Evolutionary conservation across 2,113 vertebrate species (phyloP).

Genomic region (Pseudorhombus dupliciocellatus): DNA sequence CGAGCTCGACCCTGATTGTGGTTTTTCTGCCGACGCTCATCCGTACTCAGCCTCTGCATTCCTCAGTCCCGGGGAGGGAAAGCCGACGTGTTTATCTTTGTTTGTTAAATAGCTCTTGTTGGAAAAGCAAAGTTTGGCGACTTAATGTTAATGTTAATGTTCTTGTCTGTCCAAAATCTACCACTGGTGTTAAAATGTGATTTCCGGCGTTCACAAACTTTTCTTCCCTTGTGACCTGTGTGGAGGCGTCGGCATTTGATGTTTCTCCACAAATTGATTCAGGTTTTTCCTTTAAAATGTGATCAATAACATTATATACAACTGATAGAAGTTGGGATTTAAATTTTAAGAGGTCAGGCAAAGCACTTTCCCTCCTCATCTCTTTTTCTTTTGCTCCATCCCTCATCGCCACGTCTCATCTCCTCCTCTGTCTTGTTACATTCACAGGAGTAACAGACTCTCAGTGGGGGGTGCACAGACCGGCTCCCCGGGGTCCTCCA

Average conservation of each 20-base stretch:
- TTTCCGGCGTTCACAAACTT: too few relatives aligned
- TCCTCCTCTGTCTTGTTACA: neutral
- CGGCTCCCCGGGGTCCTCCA: constrained; percentile 63
- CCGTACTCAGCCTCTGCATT: constrained; percentile 36
- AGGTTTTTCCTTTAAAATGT: too few relatives aligned
- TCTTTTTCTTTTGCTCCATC: neutral
- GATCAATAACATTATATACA: too few relatives aligned
- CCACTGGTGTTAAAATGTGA: too few relatives aligned
- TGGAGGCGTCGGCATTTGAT: too few relatives aligned
- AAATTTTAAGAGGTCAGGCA: too few relatives aligned
- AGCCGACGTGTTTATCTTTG: constrained; percentile 39
- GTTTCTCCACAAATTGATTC: too few relatives aligned
- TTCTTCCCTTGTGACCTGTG: too few relatives aligned
- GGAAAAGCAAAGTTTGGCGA: constrained; percentile 41
- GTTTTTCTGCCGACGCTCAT: constrained; percentile 12
- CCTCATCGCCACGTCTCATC: neutral
- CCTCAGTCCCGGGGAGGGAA: constrained; percentile 25
- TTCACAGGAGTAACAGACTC: constrained; percentile 80
- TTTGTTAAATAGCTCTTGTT: constrained; percentile 42
- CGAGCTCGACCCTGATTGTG: constrained; percentile 1
- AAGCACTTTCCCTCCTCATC: neutral
- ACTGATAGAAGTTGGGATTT: too few relatives aligned
- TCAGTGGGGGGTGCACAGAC: constrained; percentile 72
- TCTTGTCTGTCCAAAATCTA: too few relatives aligned
- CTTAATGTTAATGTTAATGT: too few relatives aligned